Conservation (phyloP, 2,113 vertebrate genomes). For the Mobula birostris region DNA sequence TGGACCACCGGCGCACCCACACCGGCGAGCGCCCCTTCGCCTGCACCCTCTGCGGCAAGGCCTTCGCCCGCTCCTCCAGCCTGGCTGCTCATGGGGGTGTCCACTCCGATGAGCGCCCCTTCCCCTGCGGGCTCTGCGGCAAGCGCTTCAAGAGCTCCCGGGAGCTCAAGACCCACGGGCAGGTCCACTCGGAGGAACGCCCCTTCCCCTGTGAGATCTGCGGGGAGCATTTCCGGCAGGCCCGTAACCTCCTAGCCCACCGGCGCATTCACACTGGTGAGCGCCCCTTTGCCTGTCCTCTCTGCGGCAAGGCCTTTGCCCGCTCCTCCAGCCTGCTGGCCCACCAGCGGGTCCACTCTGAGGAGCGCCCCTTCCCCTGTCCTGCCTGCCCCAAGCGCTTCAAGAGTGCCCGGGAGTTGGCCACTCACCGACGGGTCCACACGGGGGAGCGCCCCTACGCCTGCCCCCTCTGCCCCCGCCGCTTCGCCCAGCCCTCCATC, state of each 20-base stretch:
- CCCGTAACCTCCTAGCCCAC: neutral
- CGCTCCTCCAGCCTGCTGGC: no score
- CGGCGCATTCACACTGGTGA: no score
- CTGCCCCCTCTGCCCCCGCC: neutral
- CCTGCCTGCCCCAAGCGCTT: neutral
- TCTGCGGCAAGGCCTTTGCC: no score
- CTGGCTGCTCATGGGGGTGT: conserved; percentile 76
- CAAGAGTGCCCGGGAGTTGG: neutral
- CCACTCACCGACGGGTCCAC: neutral
- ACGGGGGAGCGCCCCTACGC: no score
- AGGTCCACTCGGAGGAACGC: neutral
- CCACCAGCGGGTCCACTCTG: no score
- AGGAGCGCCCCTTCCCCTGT: neutral
- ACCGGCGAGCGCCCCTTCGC: no score
- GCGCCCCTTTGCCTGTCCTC: no score
- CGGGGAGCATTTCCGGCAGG: neutral
- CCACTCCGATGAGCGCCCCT: conserved; percentile 71
- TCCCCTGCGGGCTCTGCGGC: conserved; percentile 68
- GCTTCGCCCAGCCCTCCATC: neutral
- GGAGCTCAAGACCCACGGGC: neutral
- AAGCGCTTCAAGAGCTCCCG: conserved; percentile 68
- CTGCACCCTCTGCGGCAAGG: conserved; percentile 39
- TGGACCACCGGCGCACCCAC: no score
- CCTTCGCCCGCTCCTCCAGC: conserved; percentile 84
- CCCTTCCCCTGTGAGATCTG: neutral